Evolutionary conservation across 2,888 invertebrate species (phyloP), one percentile per base, ranked within the genome.

Genomic region (Euzophera pinguis): DNA sequence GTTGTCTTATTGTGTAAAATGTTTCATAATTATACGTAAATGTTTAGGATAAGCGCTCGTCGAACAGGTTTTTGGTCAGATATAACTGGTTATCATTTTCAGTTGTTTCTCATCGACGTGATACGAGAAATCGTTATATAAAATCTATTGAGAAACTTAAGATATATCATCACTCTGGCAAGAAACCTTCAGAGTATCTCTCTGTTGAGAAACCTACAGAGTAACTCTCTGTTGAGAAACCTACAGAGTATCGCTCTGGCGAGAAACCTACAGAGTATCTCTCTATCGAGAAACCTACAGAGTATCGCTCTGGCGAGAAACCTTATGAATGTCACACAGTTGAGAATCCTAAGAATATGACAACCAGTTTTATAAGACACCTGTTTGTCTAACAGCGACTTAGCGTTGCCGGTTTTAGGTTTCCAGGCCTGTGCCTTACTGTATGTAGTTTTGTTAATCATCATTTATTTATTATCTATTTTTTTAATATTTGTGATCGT

Each of bases 401-500:
- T 54, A 22, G 22, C 47, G 41, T 42, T 42, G 50, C 51, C 49
- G 50, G 52, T 53, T 53, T 61, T 60, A 56, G 39, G 55, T 58
- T 60, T 55, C 32, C 49, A 52, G 69, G 74, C 69, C 56, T 63
- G 67, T 66, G 70, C 73, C 71, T 71, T 70, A 57, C 52, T 65
- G 64, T 67, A 61, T 67, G 67, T 60, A 63, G 55, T 65, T 69
- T 69, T 69, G 66, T 70, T 71, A 70, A 61, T 62, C 55, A 51
- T 67, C 64, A 62, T 67, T 71, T 70, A 71, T 69, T 71, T 75
- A 67, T 71, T 73, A 62, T 67, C 64, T 67, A 69, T 64, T 58
- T 64, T 69, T 63, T 57, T 64, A 58, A 54, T 63, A 56, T 68
- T 68, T 73, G 68, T 73, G 66, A 69, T 67, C 61, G 61, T 67